These are phyloP conservation scores for Dendrocopos noguchii DNA, from an alignment of 2,113 vertebrate genomes.

Conservation along the genomic window DNA sequence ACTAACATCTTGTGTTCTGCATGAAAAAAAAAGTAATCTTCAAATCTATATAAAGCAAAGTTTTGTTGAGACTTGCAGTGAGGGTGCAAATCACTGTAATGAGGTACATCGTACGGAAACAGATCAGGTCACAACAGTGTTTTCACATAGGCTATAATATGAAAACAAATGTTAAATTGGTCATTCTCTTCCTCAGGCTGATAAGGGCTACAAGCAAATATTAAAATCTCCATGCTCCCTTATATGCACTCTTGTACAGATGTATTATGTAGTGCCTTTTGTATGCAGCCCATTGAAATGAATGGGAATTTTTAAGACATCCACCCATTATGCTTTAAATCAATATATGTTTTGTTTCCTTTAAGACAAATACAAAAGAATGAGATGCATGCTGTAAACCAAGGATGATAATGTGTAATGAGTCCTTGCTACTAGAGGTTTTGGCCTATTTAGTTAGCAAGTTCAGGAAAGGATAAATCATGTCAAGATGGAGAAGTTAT, in stretches of 20 bases:
- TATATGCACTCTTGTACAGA: background rate
- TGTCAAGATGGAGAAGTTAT: slow-evolving; percentile 10
- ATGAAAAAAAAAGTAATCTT: background rate
- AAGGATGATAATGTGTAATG: background rate
- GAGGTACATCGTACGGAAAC: background rate
- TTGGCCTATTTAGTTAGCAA: background rate
- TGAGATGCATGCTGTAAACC: background rate
- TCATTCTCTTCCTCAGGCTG: background rate
- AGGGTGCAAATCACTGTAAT: background rate
- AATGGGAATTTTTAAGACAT: background rate
- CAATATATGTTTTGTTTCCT: background rate
- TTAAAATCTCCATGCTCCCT: background rate
- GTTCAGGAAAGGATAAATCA: slow-evolving; percentile 10
- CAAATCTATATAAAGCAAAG: background rate
- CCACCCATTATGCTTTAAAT: background rate
- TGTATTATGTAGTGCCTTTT: background rate
- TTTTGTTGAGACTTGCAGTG: background rate
- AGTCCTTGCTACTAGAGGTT: background rate
- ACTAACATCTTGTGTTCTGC: background rate
- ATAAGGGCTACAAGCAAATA: background rate
- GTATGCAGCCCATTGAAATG: background rate
- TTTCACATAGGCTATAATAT: background rate
- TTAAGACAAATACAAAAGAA: background rate
- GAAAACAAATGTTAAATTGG: background rate
- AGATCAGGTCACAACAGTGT: background rate